Percentiles rank a stretch among this genome's conserved stretches.
Evolutionary conservation across 2,113 vertebrate species (phyloP).

Genomic region (Trochalopteron elliotii): DNA sequence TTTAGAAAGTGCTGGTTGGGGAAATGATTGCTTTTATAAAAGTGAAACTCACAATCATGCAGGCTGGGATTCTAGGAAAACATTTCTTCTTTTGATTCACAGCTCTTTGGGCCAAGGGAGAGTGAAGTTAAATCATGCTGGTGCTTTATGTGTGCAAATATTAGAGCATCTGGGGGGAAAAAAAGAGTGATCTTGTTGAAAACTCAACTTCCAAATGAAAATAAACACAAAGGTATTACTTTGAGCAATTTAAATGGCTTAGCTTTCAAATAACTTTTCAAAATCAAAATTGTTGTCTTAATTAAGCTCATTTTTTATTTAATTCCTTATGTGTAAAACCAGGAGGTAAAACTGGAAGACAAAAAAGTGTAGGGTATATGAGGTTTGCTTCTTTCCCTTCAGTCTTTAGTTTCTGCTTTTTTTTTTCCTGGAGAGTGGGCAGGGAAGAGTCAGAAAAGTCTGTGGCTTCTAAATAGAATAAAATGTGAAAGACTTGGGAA

Average conservation of each 20-base stretch:
- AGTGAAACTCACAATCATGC: background rate
- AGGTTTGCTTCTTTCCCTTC: background rate
- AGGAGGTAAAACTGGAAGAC: background rate
- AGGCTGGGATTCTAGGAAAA: background rate
- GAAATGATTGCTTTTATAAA: background rate
- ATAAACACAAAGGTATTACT: rapidly evolving
- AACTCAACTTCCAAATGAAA: background rate
- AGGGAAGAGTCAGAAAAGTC: background rate
- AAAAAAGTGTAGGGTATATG: rapidly evolving
- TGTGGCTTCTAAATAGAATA: background rate
- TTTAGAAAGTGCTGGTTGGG: background rate
- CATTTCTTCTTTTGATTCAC: background rate
- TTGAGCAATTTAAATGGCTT: background rate
- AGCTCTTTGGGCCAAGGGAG: background rate
- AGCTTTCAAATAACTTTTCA: background rate
- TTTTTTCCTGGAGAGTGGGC: rapidly evolving
- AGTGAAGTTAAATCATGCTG: background rate
- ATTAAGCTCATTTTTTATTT: background rate
- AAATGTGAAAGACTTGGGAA: background rate
- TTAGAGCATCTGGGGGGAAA: background rate
- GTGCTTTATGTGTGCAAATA: background rate
- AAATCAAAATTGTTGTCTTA: background rate
- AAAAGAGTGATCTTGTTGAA: background rate
- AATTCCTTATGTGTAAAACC: background rate
- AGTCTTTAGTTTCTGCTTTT: background rate